Evolutionary conservation across 2,888 invertebrate genomes (phyloP), one percentile per base, ranked within the genome.

Genomic region (Ypsolopha scabrella): DNA sequence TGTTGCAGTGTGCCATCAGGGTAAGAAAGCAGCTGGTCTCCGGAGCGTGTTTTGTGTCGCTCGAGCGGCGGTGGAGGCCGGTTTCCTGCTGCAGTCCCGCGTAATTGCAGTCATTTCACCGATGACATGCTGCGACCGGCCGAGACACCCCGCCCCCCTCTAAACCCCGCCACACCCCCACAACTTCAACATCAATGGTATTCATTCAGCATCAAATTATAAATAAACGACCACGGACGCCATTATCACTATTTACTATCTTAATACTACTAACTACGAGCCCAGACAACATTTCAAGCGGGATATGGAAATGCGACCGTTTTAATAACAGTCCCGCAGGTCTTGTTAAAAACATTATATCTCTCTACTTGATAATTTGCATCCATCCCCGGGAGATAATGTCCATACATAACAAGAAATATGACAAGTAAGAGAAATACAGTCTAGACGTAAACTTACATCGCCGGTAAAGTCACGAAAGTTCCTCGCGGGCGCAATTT

Each of bases 51-150:
- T 24, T 24, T 3, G 4, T 3, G 24, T 24, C 24, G 24, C 24
- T 24, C 24, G 57, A 55, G 56, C 54, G 53, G 53, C 54, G 44
- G 57, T 48, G 53, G 54, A 53, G 54, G 55, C 62, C 64, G 62
- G 63, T 64, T 63, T 58, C 55, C 57, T 44, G 44, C 24, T 39
- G 39, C 39, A 44, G 6, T 44, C 39, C 10, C 39, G 39, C 55
- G 54, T 64, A 66, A 66, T 64, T 65, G 60, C 62, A 58, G 55
- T 55, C 54, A 60, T 58, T 61, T 58, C 59, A 52, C 54, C 54
- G 58, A 57, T 63, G 63, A 60, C 62, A 62, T 61, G 59, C 58
- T 58, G 58, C 52, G 51, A 41, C 13, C 48, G 39, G 24, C 48
- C 10, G 24, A 24, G 24, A 24, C 38, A 37, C 37, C 38, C 2